Conservation (phyloP, 1,140 invertebrate species). For the Cherax quadricarinatus region DNA sequence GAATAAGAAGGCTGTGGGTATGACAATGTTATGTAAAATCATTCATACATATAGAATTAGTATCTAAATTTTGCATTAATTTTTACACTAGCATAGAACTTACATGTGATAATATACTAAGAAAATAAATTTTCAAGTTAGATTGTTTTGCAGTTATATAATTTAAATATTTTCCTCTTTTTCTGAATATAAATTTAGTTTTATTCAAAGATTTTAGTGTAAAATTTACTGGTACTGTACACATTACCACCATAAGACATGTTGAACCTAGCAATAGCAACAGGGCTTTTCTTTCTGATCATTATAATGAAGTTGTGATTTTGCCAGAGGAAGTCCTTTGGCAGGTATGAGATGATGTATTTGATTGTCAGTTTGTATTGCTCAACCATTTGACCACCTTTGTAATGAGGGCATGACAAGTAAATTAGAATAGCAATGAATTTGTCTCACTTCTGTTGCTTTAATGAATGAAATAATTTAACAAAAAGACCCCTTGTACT, state of each 20-base stretch:
- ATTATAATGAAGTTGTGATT: background rate
- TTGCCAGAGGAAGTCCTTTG: background rate
- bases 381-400: background rate
- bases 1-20: background rate
- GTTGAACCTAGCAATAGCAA: background rate
- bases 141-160: background rate
- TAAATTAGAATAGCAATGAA: background rate
- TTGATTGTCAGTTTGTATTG: background rate
- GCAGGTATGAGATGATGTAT: background rate
- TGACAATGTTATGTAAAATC: background rate
- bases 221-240: background rate
- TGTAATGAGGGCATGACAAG: background rate
- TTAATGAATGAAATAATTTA: background rate
- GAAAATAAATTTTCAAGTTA: background rate
- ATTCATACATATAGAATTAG: background rate
- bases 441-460: background rate
- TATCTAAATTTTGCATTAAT: background rate
- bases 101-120: background rate
- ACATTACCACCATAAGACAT: background rate
- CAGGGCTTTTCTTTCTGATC: background rate
- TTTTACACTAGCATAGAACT: background rate
- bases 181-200: background rate
- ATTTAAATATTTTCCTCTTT: background rate
- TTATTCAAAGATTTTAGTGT: background rate
- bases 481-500: too few relatives aligned